Base-by-base conservation (phyloP, 1,140 invertebrate genomes). In the Hylaeus volcanicus region DNA sequence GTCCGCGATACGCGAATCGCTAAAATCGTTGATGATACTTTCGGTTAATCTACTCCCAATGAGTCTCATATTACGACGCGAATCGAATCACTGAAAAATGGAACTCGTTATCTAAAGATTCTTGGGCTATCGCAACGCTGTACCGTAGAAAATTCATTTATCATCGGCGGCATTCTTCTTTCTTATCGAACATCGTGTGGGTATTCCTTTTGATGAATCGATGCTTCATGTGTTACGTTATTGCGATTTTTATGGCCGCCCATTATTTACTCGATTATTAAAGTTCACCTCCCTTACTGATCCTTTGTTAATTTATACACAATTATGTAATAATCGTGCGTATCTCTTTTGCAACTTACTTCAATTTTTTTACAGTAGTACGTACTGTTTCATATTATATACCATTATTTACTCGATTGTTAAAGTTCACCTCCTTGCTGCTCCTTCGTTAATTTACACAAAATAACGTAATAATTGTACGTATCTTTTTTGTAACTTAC, bases 61-160 rank as follows among this genome's bases (percentile, higher is more conserved):
- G 11, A 69, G 39, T 26, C 11, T 11, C 9, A 2, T 15, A 41
- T 39, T 55, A 56, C 12, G 9, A 53, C 41, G 53, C 58, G 3
- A 37, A 63, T 71, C 12, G 15, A 58, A 6, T 37, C 41, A 56
- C 5, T 64, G 60, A 53, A 41, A 74, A 74, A 65, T 64, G 14
- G 11, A 63, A 55, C 8, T 11, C 5, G 51, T 11, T 48, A 48
- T 51, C 51, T 2, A 9, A 2, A 11, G 6, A 51, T 51, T 48
- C 45, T 51, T 51, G 15, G 43, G 37, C 65, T 65, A 65, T 73
- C 56, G 70, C 14, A 45, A 63, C 58, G 61, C 48, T 48, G n/a
- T 41, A 8, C 61, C 1, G 48, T n/a, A n/a, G 45, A 41, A 63
- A 74, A 64, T 14, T 74, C 37, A 41, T 64, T 74, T 64, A 26